phyloP scores from a whole-genome alignment of 2,797 vertebrate species.

The Atherinosoma microstoma region DNA sequence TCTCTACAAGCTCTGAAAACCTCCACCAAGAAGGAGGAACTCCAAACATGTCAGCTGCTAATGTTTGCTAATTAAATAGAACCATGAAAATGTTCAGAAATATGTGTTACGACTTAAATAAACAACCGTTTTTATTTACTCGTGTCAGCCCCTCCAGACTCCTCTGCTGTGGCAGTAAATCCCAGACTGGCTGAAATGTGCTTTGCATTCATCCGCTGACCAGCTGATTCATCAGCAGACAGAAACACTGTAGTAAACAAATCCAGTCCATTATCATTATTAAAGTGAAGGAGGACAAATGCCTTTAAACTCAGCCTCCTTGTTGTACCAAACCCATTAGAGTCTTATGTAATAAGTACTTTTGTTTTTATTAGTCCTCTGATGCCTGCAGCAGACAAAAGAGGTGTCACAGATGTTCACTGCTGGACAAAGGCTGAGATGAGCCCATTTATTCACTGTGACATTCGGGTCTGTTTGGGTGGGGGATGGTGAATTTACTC shows the following conservation, averaged over 20 bases:
- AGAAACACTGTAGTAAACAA: constrained; percentile 44
- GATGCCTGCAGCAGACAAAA: constrained; percentile 29
- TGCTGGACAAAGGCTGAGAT: constrained; percentile 33
- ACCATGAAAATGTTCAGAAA: not conserved
- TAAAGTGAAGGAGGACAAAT: constrained; percentile 41
- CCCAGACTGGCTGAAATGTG: constrained; percentile 20
- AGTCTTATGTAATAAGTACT: constrained; percentile 19
- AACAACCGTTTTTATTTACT: not conserved
- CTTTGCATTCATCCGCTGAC: constrained; percentile 28
- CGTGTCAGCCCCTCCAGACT: not conserved
- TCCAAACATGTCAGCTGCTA: not conserved
- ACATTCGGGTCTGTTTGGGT: constrained; percentile 26
- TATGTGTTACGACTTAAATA: not conserved
- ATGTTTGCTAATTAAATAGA: not conserved
- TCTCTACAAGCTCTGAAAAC: not conserved
- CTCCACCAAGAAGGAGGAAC: not conserved
- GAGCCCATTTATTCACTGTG: constrained; percentile 36
- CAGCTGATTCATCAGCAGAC: constrained; percentile 52
- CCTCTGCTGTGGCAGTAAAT: not conserved
- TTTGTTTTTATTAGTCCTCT: constrained; percentile 23
- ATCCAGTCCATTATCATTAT: constrained; percentile 65
- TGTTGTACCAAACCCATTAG: constrained; percentile 26
- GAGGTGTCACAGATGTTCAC: constrained; percentile 38
- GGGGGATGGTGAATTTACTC: constrained; percentile 37
- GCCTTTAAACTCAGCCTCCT: constrained; percentile 18